phyloP scores from a whole-genome alignment of 2,113 vertebrate genomes.

The Ptilonorhynchus violaceus region DNA sequence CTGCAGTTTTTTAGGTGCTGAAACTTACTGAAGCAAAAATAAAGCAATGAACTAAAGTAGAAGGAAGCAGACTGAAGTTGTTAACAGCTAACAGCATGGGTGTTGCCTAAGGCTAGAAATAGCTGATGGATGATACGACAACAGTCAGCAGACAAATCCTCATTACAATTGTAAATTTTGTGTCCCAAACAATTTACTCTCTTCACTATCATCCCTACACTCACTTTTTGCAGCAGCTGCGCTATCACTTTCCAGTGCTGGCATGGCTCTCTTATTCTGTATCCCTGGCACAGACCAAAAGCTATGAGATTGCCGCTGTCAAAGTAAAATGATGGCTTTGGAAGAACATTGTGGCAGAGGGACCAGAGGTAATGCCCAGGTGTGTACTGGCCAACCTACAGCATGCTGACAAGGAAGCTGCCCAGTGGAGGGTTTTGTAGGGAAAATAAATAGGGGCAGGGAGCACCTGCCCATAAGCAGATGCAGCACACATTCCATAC shows the following conservation, averaged over 20 bases:
- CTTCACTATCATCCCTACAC: neutral
- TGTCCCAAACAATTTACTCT: constrained; percentile 13
- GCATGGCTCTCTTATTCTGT: neutral
- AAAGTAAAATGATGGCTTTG: neutral
- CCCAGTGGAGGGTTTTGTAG: neutral
- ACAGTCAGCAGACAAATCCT: constrained; percentile 50
- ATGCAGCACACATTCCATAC: neutral
- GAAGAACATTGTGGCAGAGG: neutral
- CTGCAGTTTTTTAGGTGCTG: constrained; percentile 5
- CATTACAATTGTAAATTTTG: constrained; percentile 56
- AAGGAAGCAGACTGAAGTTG: constrained; percentile 34
- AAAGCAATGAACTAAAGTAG: constrained; percentile 4
- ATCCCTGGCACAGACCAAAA: neutral
- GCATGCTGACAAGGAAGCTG: neutral
- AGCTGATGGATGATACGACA: constrained; percentile 33
- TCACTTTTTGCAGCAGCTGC: constrained; percentile 17
- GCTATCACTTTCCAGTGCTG: neutral
- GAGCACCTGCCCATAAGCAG: neutral
- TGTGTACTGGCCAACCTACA: neutral
- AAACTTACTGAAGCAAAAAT: constrained; percentile 9
- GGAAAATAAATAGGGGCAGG: neutral
- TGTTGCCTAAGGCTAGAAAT: constrained; percentile 16
- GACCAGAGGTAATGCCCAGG: neutral
- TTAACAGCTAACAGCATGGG: constrained; percentile 20
- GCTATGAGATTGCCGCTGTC: neutral